These are phyloP conservation scores for Ophion obscuratus DNA, from an alignment of 2,888 invertebrate species.

Conservation along the genomic window DNA sequence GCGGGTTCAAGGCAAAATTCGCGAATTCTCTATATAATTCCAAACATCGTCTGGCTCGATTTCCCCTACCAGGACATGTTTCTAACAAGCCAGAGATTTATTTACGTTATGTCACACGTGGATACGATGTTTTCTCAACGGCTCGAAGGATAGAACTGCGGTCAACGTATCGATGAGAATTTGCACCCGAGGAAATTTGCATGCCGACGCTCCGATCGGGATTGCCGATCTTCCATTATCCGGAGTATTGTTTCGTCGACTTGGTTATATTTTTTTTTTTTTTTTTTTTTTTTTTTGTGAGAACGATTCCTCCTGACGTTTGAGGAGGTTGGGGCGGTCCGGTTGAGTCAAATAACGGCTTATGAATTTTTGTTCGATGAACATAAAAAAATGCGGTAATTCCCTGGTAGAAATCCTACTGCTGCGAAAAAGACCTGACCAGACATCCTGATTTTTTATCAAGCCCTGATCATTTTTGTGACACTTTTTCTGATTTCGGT, in stretches of 20 bases:
- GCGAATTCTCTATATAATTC: conserved; percentile 53
- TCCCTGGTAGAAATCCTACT: too few relatives aligned
- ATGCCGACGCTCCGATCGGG: conserved; percentile 9
- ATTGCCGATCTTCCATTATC: conserved; percentile 14
- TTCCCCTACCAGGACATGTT: conserved; percentile 30
- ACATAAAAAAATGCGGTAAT: too few relatives aligned
- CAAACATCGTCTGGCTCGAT: conserved; percentile 53
- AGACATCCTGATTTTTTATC: too few relatives aligned
- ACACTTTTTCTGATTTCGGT: too few relatives aligned
- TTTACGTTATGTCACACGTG: conserved; percentile 43
- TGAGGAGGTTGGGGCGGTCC: too few relatives aligned
- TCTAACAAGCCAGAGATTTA: conserved; percentile 41
- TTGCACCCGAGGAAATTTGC: conserved; percentile 47
- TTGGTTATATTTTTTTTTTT: not conserved
- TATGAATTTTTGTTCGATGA: too few relatives aligned
- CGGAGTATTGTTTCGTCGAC: not conserved
- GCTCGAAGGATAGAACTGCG: conserved; percentile 46
- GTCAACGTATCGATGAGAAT: conserved; percentile 63
- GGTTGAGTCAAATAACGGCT: too few relatives aligned
- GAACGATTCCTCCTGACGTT: too few relatives aligned
- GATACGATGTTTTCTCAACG: conserved; percentile 45
- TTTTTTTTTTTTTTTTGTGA: not conserved
- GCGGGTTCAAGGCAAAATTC: conserved; percentile 65
- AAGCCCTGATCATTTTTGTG: too few relatives aligned
- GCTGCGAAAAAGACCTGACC: too few relatives aligned